A percentile compares a stretch with the other conserved stretches of the same genome.
phyloP scores from a whole-genome alignment of 2,797 vertebrate genomes.

The Lerista edwardsae region DNA sequence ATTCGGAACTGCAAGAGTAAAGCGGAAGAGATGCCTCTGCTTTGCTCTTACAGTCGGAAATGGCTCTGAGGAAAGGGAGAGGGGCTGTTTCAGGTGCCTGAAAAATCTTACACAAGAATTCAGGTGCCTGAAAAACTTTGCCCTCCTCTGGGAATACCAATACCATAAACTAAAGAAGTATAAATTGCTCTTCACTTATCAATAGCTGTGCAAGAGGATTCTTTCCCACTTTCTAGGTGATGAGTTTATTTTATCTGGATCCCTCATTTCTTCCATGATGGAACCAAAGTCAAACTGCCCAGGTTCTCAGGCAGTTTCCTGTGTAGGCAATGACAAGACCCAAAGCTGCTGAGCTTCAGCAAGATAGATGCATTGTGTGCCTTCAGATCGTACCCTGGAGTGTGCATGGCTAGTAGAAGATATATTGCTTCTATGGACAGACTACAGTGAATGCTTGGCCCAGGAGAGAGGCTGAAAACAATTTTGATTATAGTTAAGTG shows the following conservation, averaged over 20 bases:
- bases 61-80: too few species aligned
- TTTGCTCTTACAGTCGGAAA: too few species aligned
- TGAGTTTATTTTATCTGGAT: neutral
- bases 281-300: neutral
- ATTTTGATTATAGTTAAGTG: conserved; percentile 12
- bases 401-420: neutral
- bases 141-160: too few species aligned
- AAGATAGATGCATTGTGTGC: neutral
- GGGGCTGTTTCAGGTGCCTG: too few species aligned
- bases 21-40: too few species aligned
- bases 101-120: too few species aligned
- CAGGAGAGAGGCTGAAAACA: conserved; percentile 11
- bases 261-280: neutral
- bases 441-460: neutral
- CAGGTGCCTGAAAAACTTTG: too few species aligned
- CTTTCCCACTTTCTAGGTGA: neutral
- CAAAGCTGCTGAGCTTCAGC: neutral
- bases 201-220: neutral
- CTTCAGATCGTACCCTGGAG: neutral
- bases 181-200: neutral
- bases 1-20: too few species aligned
- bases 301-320: too few species aligned
- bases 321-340: too few species aligned
- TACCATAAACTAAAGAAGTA: neutral
- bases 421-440: neutral